A percentile compares a stretch with the other conserved stretches of the same genome.
These are phyloP conservation scores for Brachirus orientalis DNA, from an alignment of 2,113 vertebrate genomes.

Conservation along the genomic window DNA sequence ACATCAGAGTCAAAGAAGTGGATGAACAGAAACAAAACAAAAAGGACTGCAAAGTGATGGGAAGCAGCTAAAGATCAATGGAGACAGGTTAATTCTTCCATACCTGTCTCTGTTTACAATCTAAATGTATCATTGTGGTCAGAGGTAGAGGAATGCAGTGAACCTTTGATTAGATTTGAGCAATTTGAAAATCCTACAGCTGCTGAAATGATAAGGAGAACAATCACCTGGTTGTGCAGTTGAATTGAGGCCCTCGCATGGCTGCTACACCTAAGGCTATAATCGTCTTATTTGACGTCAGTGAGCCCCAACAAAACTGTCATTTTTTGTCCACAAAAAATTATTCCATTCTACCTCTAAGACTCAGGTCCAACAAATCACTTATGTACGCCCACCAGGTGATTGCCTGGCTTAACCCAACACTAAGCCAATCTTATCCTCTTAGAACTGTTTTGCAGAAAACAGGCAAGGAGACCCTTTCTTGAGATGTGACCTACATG, in stretches of 20 bases:
- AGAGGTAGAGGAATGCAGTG: slow-evolving; percentile 35
- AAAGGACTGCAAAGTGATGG: not conserved
- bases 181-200: slow-evolving; percentile 57
- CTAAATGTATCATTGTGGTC: slow-evolving; percentile 46
- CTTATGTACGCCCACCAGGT: slow-evolving; percentile 48
- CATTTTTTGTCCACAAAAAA: slow-evolving; percentile 14
- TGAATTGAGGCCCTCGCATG: slow-evolving; percentile 67
- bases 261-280: slow-evolving; percentile 49
- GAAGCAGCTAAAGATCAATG: not conserved
- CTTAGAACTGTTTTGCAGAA: slow-evolving; percentile 62
- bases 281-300: slow-evolving; percentile 56
- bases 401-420: slow-evolving; percentile 66
- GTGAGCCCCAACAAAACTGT: slow-evolving; percentile 23
- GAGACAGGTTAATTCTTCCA: slow-evolving; percentile 7
- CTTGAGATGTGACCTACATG: slow-evolving; percentile 47
- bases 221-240: slow-evolving; percentile 80
- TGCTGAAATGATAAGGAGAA: slow-evolving; percentile 59
- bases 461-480: slow-evolving; percentile 53
- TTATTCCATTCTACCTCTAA: slow-evolving; percentile 54
- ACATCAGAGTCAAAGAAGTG: slow-evolving; percentile 2
- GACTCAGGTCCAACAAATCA: slow-evolving; percentile 52
- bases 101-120: slow-evolving; percentile 10
- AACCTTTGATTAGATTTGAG: slow-evolving; percentile 68
- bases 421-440: slow-evolving; percentile 68
- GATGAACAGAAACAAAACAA: not conserved